Evolutionary conservation across 2,797 vertebrate genomes (phyloP), one percentile per base, ranked within the genome.

Genomic region (Rhynchotus rufescens): DNA sequence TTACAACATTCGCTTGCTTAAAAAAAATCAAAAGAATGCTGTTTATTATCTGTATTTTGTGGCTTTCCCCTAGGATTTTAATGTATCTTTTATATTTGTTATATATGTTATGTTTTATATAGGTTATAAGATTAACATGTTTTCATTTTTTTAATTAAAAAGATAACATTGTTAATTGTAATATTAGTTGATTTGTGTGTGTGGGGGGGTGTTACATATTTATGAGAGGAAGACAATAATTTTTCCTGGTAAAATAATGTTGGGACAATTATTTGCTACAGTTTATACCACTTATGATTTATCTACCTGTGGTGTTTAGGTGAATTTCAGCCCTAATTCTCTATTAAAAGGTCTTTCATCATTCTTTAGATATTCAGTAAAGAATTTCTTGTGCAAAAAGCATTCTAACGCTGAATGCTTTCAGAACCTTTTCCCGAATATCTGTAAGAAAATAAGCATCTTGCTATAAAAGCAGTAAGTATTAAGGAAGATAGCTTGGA

Each of bases 361-460:
- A 74, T 93, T 91, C 95, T 78, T 95, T 62, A 92, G 84, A 91
- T 76, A 92, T 96, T 95, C 90, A 81, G 94, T 82, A 96, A 95
- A 84, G 45, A 66, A 54, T 84, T 95, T 75, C 30, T 96, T 96
- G 75, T 89, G 76, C 69, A 82, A 54, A 84, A 91, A 90, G 28
- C 9, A 26, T 77, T 66, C 19, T 84, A 93, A 80, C 30, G 66
- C 84, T 68, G 89, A 89, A 68, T 9, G 16, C 74, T 91, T 91
- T 47, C 47, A 84, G 93, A 95, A 76, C 49, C 71, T 84, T 65
- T 25, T 75, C 52, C 51, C 88, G 89, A 88, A 82, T 25, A 92
- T 88, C 93, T 92, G 80, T 51, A 76, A 51, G 47, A 88, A 89
- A 93, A 93, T 86, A 67, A 89, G 84, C 94, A 86, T 56, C 45